Base-by-base conservation (phyloP, 1,140 invertebrate species). In the Zelostemma sp. region DNA sequence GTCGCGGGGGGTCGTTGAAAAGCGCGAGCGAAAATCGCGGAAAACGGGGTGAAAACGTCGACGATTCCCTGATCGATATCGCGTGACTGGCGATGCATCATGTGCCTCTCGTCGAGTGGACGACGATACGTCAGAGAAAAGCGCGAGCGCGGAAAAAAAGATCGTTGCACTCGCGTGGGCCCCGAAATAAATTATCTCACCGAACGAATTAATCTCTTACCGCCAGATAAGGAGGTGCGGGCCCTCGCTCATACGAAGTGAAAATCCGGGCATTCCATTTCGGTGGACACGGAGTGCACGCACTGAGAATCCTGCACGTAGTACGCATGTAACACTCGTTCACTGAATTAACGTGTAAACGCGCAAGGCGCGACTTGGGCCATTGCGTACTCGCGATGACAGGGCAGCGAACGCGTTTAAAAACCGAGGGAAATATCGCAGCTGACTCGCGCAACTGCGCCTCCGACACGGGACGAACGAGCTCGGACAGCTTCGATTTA, bases 61-160 rank as follows among this genome's bases (percentile, higher is more conserved):
- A 31, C 28, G 50, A 43, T 55, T 45, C 46, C 35, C 47, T 64
- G 61, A 64, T 64, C 61, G 51, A 64, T 64, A 64, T 64, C 54
- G 61, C 54, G 48, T 64, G 54, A 64, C 45, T 56, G n/a, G 12
- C 28, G 18, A 18, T 19, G 43, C 14, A 33, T 38, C 9, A n/a
- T n/a, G n/a, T n/a, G n/a, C n/a, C n/a, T n/a, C n/a, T n/a, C n/a
- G n/a, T n/a, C n/a, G 28, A 21, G 49, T 16, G 9, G 41, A 43
- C 12, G 21, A 6, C 35, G 9, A 38, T 38, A 2, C 9, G 9
- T 9, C 11, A 38, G 14, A 38, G 14, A 38, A 38, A 12, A 38
- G 35, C 2, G 35, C 2, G 9, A 31, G 11, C 11, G 28, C 28
- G 28, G 28, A 31, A 31, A 31, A 31, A 31, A 35, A 31, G 43